These are phyloP conservation scores for Silurus meridionalis DNA, from an alignment of 2,113 vertebrate species.

Conservation along the genomic window DNA sequence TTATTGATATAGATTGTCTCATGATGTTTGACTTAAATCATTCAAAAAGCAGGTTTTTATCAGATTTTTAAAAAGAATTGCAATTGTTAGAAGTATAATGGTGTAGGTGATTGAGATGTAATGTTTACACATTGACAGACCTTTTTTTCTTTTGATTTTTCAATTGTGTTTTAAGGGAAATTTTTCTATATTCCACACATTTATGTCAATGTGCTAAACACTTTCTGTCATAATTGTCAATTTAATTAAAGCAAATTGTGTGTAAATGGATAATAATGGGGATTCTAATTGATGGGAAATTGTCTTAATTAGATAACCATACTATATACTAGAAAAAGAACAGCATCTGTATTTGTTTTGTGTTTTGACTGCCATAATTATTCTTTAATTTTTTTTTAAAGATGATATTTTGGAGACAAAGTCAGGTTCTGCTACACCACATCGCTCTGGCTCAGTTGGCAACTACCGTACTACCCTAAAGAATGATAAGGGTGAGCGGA, in stretches of 20 bases:
- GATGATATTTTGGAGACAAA: constrained; percentile 91
- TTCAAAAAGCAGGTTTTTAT: neutral
- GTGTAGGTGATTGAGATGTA: neutral
- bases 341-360: neutral
- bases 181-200: too few relatives aligned
- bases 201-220: neutral
- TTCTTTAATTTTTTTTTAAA: constrained; percentile 51
- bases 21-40: neutral
- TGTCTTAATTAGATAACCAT: neutral
- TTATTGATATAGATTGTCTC: neutral
- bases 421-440: constrained; percentile 90
- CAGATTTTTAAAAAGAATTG: neutral
- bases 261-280: neutral
- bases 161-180: neutral
- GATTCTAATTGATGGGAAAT: neutral
- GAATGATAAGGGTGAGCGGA: constrained; percentile 79
- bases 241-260: neutral
- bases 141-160: neutral
- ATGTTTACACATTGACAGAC: neutral
- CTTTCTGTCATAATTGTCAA: neutral
- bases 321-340: neutral
- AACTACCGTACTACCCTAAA: constrained; percentile 85
- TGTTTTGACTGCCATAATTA: neutral
- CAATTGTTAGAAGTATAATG: neutral
- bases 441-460: constrained; percentile 89